A percentile compares a stretch with the other conserved stretches of the same genome.
Conservation (phyloP, 2,797 vertebrate species). For the Molothrus aeneus region DNA sequence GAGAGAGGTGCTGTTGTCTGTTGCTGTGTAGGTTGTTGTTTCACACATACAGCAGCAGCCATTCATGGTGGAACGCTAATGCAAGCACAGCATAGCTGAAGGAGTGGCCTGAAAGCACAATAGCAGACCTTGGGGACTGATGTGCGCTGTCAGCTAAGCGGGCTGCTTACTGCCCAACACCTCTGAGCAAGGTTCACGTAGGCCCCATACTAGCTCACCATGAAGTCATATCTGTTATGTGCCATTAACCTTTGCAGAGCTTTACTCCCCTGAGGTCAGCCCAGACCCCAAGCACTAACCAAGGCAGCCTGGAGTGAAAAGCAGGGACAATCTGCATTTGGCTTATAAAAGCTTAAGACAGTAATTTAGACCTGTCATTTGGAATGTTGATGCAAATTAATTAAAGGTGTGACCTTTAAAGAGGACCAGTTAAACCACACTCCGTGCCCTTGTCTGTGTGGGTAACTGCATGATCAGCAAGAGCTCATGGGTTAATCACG, state of each 20-base stretch:
- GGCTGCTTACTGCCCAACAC: neutral
- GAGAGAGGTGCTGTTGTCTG: constrained; percentile 13
- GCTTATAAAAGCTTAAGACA: neutral
- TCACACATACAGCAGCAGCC: neutral
- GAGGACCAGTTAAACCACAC: neutral
- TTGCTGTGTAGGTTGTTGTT: constrained; percentile 11
- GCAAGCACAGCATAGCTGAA: neutral
- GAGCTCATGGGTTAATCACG: neutral
- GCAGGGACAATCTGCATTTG: neutral
- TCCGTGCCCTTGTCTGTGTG: neutral
- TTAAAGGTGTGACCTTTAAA: neutral
- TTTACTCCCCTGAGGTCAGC: neutral
- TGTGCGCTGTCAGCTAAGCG: neutral
- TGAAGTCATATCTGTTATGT: neutral
- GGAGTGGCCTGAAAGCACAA: neutral
- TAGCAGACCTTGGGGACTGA: neutral
- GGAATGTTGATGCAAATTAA: neutral
- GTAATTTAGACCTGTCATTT: neutral
- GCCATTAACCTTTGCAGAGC: neutral
- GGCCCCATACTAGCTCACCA: fast-evolving
- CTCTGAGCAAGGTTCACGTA: neutral
- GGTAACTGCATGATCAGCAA: neutral
- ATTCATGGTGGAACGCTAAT: neutral
- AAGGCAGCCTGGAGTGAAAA: neutral
- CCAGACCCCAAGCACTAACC: neutral